These are phyloP conservation scores for Drosophila lini DNA, from an alignment of 1,140 invertebrate genomes.

Conservation along the genomic window DNA sequence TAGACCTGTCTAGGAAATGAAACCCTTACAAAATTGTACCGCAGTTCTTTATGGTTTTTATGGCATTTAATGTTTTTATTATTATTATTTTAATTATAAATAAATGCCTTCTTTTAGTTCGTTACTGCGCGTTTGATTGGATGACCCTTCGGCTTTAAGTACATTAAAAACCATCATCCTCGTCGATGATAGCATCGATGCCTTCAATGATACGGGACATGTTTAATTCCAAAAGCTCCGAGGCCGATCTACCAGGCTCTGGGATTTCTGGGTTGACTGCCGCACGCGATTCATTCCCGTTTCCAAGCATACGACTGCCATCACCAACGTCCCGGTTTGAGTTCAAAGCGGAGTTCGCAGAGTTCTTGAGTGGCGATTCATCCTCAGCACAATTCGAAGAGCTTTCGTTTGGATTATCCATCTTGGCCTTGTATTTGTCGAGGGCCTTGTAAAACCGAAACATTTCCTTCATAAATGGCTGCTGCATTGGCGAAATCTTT, in stretches of 20 bases:
- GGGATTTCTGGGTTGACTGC: neutral
- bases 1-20: neutral
- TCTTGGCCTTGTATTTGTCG: slow-evolving; percentile 20
- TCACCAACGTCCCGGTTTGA: neutral
- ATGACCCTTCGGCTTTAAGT: neutral
- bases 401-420: neutral
- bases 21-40: too few species aligned
- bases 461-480: slow-evolving; percentile 11
- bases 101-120: neutral
- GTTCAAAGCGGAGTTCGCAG: too few species aligned
- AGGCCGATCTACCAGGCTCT: neutral
- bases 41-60: neutral
- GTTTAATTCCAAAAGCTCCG: slow-evolving; percentile 18
- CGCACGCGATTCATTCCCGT: neutral
- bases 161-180: neutral
- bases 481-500: neutral
- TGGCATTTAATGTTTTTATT: neutral
- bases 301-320: neutral
- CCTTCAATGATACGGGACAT: slow-evolving; percentile 13
- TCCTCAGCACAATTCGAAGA: neutral
- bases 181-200: neutral
- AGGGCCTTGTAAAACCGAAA: slow-evolving; percentile 36
- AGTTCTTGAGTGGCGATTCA: too few species aligned
- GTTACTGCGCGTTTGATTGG: neutral
- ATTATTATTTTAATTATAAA: neutral